Evolutionary conservation across 2,888 invertebrate genomes (phyloP), one percentile per base, ranked within the genome.

Genomic region (Callyntrura guangdongensis): DNA sequence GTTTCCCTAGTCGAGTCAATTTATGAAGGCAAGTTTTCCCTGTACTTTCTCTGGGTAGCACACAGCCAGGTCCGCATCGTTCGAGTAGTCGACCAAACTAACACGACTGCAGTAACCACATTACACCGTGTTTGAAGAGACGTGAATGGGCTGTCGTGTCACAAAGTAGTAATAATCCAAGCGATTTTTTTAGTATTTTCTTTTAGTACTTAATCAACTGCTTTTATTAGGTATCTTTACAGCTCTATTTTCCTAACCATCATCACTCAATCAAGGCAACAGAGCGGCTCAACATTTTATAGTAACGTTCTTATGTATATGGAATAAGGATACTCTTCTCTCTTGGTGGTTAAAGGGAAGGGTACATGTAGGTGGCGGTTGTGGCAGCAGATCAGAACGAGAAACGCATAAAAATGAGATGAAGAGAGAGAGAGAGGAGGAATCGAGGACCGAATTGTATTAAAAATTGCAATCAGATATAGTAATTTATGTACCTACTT

Each of bases 371-470:
- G 36, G 12, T 53, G 11, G 53, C n/a, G 11, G 59, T 61, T 61
- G 20, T 61, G 8, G 17, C n/a, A 17, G n/a, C 59, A 61, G 17
- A n/a, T 61, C 20, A 61, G 17, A 61, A 61, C 59, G 59, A 61
- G 59, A 61, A 61, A 61, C 12, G n/a, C 59, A 61, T 61, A 61
- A 61, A 20, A 61, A 17, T 61, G n/a, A 61, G 59, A 61, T 11
- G 14, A 61, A 61, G 8, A 36, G n/a, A 61, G 59, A 61, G 36
- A 17, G 53, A 53, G 17, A 61, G 8, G n/a, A 61, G 59, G 17
- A 17, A n/a, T n/a, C n/a, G 59, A 61, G 20, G 8, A 61, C 59
- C n/a, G 8, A 61, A n/a, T 61, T 61, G 8, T 61, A 6, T 20
- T 17, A 8, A 17, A 61, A 20, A 61, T n/a, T 36, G 36, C 36